Percentiles rank a stretch among this genome's conserved stretches.
phyloP scores from a whole-genome alignment of 2,113 vertebrate species.

The Odobenus rosmarus region DNA sequence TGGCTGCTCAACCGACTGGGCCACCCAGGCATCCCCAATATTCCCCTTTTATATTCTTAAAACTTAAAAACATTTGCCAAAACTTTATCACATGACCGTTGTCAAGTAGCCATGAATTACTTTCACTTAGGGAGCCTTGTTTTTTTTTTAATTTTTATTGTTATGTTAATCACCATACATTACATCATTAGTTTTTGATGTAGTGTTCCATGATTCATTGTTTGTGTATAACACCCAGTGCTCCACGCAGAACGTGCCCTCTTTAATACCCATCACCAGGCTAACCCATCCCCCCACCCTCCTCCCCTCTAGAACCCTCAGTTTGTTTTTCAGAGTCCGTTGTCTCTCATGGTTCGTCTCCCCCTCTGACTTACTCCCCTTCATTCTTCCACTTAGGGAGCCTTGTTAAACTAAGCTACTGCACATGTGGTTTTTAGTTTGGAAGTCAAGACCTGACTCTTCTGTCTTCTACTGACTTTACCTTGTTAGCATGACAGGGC shows the following conservation, averaged over 20 bases:
- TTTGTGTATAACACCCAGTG: too few species aligned
- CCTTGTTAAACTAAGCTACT: background rate
- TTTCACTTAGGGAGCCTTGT: background rate
- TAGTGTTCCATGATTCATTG: too few species aligned
- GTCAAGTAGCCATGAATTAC: background rate
- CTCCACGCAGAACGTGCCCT: too few species aligned
- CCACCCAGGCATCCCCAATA: background rate
- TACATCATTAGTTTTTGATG: too few species aligned
- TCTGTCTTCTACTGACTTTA: background rate
- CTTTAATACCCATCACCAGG: too few species aligned
- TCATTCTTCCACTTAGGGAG: too few species aligned
- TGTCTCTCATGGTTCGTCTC: too few species aligned
- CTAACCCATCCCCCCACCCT: too few species aligned
- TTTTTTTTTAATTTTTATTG: background rate
- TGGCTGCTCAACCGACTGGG: background rate
- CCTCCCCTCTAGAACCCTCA: too few species aligned
- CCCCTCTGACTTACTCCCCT: too few species aligned
- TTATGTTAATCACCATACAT: too few species aligned
- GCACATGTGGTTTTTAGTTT: background rate
- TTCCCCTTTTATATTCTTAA: constrained; percentile 4
- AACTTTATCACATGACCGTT: background rate
- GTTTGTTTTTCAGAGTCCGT: too few species aligned
- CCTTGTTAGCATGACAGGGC: background rate
- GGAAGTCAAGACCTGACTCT: background rate
- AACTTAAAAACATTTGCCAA: background rate